Percentiles rank a stretch among this genome's conserved stretches.
These are phyloP conservation scores for Myotis lucifugus DNA, from an alignment of 2,113 vertebrate species.

Conservation along the genomic window DNA sequence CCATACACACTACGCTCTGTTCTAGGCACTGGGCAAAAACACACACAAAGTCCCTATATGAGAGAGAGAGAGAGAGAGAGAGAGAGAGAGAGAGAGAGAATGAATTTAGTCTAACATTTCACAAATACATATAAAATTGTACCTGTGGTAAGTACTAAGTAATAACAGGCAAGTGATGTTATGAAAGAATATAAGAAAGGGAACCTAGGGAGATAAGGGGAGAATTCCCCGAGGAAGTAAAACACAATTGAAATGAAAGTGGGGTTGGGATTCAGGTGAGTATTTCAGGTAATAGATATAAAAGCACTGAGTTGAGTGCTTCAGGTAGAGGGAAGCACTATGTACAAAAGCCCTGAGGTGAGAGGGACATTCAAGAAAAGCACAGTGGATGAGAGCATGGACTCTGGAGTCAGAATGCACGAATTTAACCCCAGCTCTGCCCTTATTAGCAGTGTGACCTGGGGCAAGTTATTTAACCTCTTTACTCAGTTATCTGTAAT, in stretches of 20 bases:
- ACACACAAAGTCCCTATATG: background rate
- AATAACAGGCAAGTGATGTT: background rate
- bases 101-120: slow-evolving; percentile 9
- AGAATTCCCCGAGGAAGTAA: background rate
- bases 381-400: background rate
- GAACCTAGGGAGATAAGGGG: background rate
- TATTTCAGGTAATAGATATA: background rate
- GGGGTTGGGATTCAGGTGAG: background rate
- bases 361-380: background rate
- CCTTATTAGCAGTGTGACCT: background rate
- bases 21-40: background rate
- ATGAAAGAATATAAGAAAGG: background rate
- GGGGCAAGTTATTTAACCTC: background rate
- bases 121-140: background rate
- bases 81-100: background rate
- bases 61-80: background rate
- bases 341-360: background rate
- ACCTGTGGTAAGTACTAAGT: background rate
- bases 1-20: background rate
- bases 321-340: background rate
- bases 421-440: background rate
- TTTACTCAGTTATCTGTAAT: background rate
- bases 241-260: background rate
- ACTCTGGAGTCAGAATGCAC: background rate
- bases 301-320: background rate